Base-by-base conservation (phyloP, 2,888 invertebrate genomes). In the Caenorhabditis imperialis region DNA sequence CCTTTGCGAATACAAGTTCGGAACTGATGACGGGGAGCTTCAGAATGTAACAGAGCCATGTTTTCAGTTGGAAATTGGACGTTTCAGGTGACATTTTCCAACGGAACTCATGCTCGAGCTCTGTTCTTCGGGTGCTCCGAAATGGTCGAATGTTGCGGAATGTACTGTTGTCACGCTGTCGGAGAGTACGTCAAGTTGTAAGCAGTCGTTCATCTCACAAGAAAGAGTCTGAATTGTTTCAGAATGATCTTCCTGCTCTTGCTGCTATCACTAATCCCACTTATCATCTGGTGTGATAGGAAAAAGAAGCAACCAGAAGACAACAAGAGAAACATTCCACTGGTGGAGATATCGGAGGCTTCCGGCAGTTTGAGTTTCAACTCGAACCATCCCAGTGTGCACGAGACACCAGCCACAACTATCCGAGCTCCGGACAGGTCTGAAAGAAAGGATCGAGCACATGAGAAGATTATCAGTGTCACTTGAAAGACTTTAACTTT, bases 111-210 rank as follows among this genome's bases (percentile, higher is more conserved):
- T 37, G 67, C 67, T 2, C 16, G 10, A 16, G 57, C 50, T 25
- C 35, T 67, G 8, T 67, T 25, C 25, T 67, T 67, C 16, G 67
- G 67, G 27, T 67, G 67, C 42, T n/a, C 67, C 10, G 67, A 50
- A 42, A 67, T 58, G 67, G 51, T 50, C 1, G 37, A 42, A 0
- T 67, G 67, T 37, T 67, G 67, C 37, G 67, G 67, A 23, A 57
- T 67, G 50, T 67, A 67, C 37, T 67, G 67, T 20, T 67, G 67
- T 16, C 67, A 67, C 35, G 50, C 44, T 20, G 45, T 57, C 30
- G 44, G 37, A 37, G 44, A 58, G 2, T 67, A 67, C 22, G n/a
- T 67, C 3, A 23, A 14, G n/a, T n/a, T 57, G 67, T 67, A n/a
- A 51, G 57, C 37, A n/a, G 12, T 3, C 1, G 7, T 14, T 12